Evolutionary conservation across 2,113 vertebrate genomes (phyloP).

Genomic region (Speoplatyrhinus poulsoni): DNA sequence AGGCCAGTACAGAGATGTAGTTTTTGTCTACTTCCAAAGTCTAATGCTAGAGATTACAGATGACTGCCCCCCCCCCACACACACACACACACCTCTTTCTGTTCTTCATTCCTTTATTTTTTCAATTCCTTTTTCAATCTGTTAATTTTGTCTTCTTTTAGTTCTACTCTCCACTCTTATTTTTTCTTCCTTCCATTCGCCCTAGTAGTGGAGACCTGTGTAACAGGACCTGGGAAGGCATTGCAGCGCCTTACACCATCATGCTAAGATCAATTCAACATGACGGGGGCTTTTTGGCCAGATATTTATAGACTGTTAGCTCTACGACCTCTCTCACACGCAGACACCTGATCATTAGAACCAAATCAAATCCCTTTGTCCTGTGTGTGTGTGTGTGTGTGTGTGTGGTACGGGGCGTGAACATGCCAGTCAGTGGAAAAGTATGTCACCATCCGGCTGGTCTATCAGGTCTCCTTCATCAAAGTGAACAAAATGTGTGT

Average conservation of each 20-base stretch:
- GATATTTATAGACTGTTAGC: slow-evolving; percentile 67
- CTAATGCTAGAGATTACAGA: slow-evolving; percentile 6
- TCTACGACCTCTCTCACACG: slow-evolving; percentile 41
- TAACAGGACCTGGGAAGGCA: slow-evolving; percentile 33
- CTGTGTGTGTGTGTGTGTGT: slow-evolving; percentile 8
- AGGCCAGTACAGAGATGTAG: slow-evolving; percentile 39
- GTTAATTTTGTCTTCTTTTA: not conserved
- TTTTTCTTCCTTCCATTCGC: not conserved
- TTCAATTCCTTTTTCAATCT: not conserved
- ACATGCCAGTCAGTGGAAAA: slow-evolving; percentile 24
- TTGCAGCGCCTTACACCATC: slow-evolving; percentile 44
- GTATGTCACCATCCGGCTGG: slow-evolving; percentile 31
- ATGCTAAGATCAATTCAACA: slow-evolving; percentile 69
- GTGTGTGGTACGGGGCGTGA: slow-evolving; percentile 25
- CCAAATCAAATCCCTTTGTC: slow-evolving; percentile 52
- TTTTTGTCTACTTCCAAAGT: slow-evolving; percentile 14
- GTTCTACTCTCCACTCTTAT: too few species aligned
- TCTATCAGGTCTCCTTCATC: slow-evolving; percentile 29
- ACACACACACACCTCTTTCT: not conserved
- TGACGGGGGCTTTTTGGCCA: slow-evolving; percentile 67
- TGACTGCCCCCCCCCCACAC: not conserved
- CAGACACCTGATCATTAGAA: slow-evolving; percentile 57
- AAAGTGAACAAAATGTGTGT: slow-evolving; percentile 17
- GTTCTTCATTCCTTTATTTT: not conserved
- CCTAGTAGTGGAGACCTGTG: slow-evolving; percentile 29